Evolutionary conservation across 2,888 invertebrate species (phyloP), one percentile per base, ranked within the genome.

Genomic region (Melipona bicolor): DNA sequence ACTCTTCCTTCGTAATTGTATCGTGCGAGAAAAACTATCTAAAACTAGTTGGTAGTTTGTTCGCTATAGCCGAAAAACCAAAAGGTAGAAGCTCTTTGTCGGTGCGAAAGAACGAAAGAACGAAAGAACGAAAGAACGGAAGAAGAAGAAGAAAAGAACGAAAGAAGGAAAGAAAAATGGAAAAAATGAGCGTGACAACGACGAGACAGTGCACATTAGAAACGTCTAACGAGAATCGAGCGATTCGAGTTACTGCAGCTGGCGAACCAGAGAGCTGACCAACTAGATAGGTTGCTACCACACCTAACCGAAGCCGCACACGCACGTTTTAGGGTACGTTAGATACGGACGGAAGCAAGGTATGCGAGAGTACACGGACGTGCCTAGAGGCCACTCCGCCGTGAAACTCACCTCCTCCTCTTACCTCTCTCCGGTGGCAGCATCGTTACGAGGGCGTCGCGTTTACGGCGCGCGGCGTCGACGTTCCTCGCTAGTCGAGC

Each of bases 401-500:
- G 69, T 70, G 85, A 87, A 86, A 77, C 85, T 83, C 62, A 79
- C 76, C 76, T 80, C 83, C 76, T 80, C 83, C 79, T 79, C 89
- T 89, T 90, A 89, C 88, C 91, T 93, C 91, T 93, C 92, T 91
- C 93, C 90, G 93, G 92, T 92, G 91, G 92, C 93, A 91, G 92
- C 93, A 91, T 93, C 93, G 92, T 93, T 93, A 92, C 92, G 93
- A 92, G 92, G 93, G 92, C 93, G 93, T 92, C 92, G 92, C 93
- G 91, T 92, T 93, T 93, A 92, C 91, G 92, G 91, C 93, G 91
- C 92, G 92, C 91, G 92, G 91, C 93, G 91, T 92, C 92, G 92
- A 92, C 91, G 92, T 90, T 89, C 88, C 76, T 88, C 88, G 90
- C 90, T 89, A 89, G 88, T 81, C 88, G 85, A 88, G 83, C 85